Conservation (phyloP, 2,113 vertebrate species). For the Corythaeola cristata region DNA sequence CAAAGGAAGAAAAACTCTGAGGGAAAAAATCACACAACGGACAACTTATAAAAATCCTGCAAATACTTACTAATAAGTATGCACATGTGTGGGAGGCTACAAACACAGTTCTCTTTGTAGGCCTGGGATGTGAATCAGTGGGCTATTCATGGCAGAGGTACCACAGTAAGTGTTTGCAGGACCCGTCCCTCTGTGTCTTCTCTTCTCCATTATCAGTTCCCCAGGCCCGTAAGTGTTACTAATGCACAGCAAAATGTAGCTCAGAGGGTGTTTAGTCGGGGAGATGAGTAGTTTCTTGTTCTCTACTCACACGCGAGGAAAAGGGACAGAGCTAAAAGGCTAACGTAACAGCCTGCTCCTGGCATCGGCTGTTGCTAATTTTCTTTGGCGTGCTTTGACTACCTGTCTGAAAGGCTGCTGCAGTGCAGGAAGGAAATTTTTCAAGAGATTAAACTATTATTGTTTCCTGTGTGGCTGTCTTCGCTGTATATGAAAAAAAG, state of each 20-base stretch:
- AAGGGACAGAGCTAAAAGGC: slow-evolving; percentile 42
- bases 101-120: not conserved
- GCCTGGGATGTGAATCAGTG: not conserved
- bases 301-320: not conserved
- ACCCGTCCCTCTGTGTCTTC: not conserved
- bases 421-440: slow-evolving; percentile 85
- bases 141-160: not conserved
- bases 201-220: not conserved
- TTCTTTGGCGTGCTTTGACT: slow-evolving; percentile 75
- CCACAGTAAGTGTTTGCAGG: not conserved
- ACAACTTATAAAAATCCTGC: not conserved
- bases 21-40: not conserved
- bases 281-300: slow-evolving; percentile 6
- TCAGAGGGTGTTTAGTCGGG: not conserved
- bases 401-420: slow-evolving; percentile 76
- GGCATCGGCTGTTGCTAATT: slow-evolving; percentile 70
- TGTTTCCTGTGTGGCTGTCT: slow-evolving; percentile 85
- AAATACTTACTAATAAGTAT: not conserved
- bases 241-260: not conserved
- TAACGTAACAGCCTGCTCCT: slow-evolving; percentile 71
- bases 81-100: not conserved
- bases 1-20: not conserved
- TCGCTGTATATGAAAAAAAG: slow-evolving; percentile 66
- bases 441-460: slow-evolving; percentile 86
- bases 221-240: not conserved